Conservation (phyloP, 2,888 invertebrate genomes). For the Thalpophila matura region DNA sequence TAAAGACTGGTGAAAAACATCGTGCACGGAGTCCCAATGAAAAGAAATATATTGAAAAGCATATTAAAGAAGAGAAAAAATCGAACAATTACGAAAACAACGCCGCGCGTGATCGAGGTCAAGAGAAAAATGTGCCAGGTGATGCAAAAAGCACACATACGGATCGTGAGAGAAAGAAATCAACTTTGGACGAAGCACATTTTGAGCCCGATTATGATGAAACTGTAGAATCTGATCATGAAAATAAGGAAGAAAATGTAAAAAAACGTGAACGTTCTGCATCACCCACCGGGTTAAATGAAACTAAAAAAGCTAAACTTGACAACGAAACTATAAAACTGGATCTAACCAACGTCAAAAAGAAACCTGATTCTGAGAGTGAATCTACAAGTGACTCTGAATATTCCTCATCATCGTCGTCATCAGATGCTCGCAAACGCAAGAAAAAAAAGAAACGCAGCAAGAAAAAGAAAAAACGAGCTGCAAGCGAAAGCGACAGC, state of each 20-base stretch:
- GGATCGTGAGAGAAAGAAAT: slow-evolving; percentile 92
- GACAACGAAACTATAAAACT: slow-evolving; percentile 86
- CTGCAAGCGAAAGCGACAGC: slow-evolving; percentile 92
- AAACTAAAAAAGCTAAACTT: slow-evolving; percentile 80
- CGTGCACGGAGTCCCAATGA: slow-evolving; percentile 72
- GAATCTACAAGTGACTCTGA: slow-evolving; percentile 86
- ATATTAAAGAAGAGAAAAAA: slow-evolving; percentile 74
- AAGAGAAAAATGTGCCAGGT: slow-evolving; percentile 70
- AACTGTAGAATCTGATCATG: slow-evolving; percentile 91
- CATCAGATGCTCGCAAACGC: slow-evolving; percentile 89
- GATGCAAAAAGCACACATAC: slow-evolving; percentile 60
- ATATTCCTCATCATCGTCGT: slow-evolving; percentile 88
- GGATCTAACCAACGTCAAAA: slow-evolving; percentile 87
- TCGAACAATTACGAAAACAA: slow-evolving; percentile 47
- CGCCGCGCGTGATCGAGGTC: slow-evolving; percentile 57
- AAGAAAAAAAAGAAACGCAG: slow-evolving; percentile 92
- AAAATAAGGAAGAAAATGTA: slow-evolving; percentile 89
- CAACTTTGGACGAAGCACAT: slow-evolving; percentile 93
- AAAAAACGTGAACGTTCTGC: slow-evolving; percentile 84
- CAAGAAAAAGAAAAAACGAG: slow-evolving; percentile 91
- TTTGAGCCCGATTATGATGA: slow-evolving; percentile 95
- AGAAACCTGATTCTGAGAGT: slow-evolving; percentile 85
- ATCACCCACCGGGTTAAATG: slow-evolving; percentile 72
- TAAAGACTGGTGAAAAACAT: slow-evolving; percentile 72
- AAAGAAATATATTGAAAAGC: slow-evolving; percentile 74